Base-by-base conservation (phyloP, 2,113 vertebrate genomes). In the Caranx melampygus region DNA sequence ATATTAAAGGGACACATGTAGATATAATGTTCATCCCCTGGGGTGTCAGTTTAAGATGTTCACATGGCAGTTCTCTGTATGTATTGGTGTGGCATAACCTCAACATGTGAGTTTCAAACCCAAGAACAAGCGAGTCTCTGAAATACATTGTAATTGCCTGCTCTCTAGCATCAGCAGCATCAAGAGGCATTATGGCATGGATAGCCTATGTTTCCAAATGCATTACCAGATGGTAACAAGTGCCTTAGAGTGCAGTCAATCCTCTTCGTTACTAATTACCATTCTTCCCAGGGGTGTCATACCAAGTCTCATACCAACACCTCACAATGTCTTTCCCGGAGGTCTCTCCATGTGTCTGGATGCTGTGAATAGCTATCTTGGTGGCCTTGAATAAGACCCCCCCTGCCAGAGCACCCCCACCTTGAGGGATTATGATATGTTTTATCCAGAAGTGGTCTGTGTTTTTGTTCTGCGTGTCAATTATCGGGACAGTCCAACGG, bases 351-450 rank as follows among this genome's bases (percentile, higher is more conserved):
- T 77, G 69, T 89, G 74, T 76, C 72, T 83, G 83, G 75, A 75
- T 79, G 70, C 69, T 87, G 69, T 92, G 88, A 92, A 91, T 92
- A 90, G 90, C 93, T 79, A 66, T 90, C 92, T 87, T 93, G 93
- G 93, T 93, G 93, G 92, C 92, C 92, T 85, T 69, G 80, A 85
- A 26, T 26, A 26, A 87, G 5, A 64, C 84, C 83, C 73, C 85
- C 63, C n/a, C n/a, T 8, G 5, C 4, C 8, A 5, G 5, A 0
- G 15, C 0, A 6, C 71, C 64, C 66, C 85, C 58, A 73, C 83
- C 79, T 71, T 57, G 20, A 84, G 78, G 92, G 92, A 94, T 94
- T 93, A 94, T 90, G 89, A 89, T 88, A 90, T 89, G 81, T 92
- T 89, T 88, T 64, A 89, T 83, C 74, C 81, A 88, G 78, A 79